Evolutionary conservation across 1,140 invertebrate genomes (phyloP).

Genomic region (Tachypleus tridentatus): DNA sequence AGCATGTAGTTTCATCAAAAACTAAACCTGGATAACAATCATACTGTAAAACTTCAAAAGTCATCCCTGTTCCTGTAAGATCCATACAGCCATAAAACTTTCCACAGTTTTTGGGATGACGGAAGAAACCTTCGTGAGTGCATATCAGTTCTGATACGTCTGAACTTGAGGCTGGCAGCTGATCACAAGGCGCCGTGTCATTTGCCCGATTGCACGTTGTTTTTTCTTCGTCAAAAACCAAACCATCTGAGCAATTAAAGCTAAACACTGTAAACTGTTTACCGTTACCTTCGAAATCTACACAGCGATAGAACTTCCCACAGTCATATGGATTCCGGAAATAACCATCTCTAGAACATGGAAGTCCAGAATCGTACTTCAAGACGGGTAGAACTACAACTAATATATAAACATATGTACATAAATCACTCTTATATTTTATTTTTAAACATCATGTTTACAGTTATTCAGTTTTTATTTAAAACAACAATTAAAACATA

Average conservation of each 20-base stretch:
- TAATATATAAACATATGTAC: no score
- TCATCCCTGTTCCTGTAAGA: slow-evolving; percentile 33
- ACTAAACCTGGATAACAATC: slow-evolving; percentile 32
- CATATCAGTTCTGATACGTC: slow-evolving; percentile 3
- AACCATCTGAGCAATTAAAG: slow-evolving; percentile 43
- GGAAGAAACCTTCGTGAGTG: slow-evolving; percentile 22
- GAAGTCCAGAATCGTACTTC: background rate
- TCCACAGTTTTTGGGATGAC: slow-evolving; percentile 23
- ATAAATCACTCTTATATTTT: no score
- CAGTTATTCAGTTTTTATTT: no score
- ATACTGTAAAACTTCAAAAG: slow-evolving; percentile 36
- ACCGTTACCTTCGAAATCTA: slow-evolving; percentile 8
- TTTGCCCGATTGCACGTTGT: slow-evolving; percentile 25
- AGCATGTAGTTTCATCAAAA: slow-evolving; percentile 28
- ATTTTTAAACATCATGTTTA: no score
- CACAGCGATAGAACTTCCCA: slow-evolving; percentile 19
- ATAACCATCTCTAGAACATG: slow-evolving; percentile 15
- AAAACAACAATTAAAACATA: no score
- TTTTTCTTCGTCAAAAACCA: slow-evolving; percentile 32
- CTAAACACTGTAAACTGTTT: slow-evolving; percentile 11
- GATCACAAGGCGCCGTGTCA: slow-evolving; percentile 10
- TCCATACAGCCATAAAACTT: slow-evolving; percentile 30
- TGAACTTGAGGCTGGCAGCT: no score
- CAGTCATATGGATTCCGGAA: slow-evolving; percentile 21
- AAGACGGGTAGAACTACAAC: no score